Base-by-base conservation (phyloP, 2,113 vertebrate species). In the Oreochromis tanganicae region DNA sequence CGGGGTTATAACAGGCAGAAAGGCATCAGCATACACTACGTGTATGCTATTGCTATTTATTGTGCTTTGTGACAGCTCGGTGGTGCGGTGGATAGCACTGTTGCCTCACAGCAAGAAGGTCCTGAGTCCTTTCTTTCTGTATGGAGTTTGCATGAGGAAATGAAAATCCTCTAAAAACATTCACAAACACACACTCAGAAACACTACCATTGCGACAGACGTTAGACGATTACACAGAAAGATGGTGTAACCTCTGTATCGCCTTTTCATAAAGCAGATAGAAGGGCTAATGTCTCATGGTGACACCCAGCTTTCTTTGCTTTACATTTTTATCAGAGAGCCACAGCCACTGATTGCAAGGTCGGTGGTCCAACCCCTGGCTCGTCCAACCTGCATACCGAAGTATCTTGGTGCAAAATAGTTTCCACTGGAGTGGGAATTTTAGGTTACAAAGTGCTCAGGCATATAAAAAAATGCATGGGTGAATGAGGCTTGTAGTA, bases 191-290 rank as follows among this genome's bases (percentile, higher is more conserved):
- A 59, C 24, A 43, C 82, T 41, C 14, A 48, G 14, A 48, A 48
- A 84, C 21, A 46, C 12, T 8, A 41, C 6, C 63, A 86, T 41
- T 55, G 83, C 46, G 9, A 88, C 86, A 86, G 80, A 85, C 82
- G 84, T 59, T 43, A 63, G 50, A 73, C 80, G 85, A 93, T 93
- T 91, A 87, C 83, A 79, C 50, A 75, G 81, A 83, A 43, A 52
- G 82, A 81, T 32, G 52, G 36, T 78, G 61, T 24, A 83, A 85
- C 12, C 78, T 57, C 87, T 59, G 80, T 32, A 61, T 88, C 59
- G 32, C 85, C 78, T 83, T 61, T 29, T 63, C 19, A 83, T 56
- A 43, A 82, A 50, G 34, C 73, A 86, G n/a, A 71, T 56, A 81
- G 16, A 75, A 50, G 5, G 27, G 19, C 48, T 12, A 54, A 38